Evolutionary conservation across 2,113 vertebrate species (phyloP).

Genomic region (Tylochromis polylepis): DNA sequence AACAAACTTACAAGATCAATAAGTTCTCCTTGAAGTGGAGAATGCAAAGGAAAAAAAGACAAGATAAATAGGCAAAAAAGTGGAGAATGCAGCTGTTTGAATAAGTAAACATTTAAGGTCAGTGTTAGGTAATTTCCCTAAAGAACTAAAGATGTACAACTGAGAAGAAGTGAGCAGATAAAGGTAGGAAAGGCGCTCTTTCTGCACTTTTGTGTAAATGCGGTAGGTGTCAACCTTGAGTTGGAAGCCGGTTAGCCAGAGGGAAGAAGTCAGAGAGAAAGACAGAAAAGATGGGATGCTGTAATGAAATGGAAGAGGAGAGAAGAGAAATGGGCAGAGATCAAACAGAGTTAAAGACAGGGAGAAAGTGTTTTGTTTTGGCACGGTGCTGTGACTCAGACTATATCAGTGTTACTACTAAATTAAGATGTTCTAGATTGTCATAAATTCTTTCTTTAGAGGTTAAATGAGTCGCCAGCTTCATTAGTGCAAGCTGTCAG

Average conservation of each 20-base stretch:
- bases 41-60: background rate
- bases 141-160: background rate
- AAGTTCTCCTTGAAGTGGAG: background rate
- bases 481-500: slow-evolving; percentile 29
- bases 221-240: slow-evolving; percentile 34
- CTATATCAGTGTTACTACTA: slow-evolving; percentile 7
- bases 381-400: background rate
- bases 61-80: background rate
- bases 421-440: slow-evolving; percentile 33
- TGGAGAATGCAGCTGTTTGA: background rate
- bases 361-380: slow-evolving; percentile 1
- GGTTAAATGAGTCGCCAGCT: slow-evolving; percentile 45
- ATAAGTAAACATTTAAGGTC: background rate
- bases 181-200: background rate
- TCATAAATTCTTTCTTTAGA: slow-evolving; percentile 38
- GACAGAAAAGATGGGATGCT: background rate
- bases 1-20: slow-evolving; percentile 1
- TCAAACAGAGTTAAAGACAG: background rate
- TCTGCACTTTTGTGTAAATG: background rate
- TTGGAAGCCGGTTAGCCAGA: background rate
- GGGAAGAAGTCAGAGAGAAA: background rate
- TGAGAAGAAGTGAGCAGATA: background rate
- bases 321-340: background rate
- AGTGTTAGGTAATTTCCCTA: background rate
- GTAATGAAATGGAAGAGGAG: background rate